Evolutionary conservation across 2,888 invertebrate genomes (phyloP).

Genomic region (Tuberolachnus salignus): DNA sequence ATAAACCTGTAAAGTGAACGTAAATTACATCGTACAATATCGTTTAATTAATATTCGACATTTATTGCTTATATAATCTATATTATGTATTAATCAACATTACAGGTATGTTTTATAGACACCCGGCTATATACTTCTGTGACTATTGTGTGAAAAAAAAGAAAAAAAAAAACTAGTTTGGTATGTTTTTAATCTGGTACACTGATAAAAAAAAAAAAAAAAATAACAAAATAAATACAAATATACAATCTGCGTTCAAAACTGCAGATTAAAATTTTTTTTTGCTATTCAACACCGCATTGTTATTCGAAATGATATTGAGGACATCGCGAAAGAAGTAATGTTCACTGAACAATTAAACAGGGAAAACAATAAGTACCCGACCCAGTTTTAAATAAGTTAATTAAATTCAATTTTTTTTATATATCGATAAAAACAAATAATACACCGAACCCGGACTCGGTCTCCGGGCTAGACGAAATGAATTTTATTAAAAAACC

Average conservation of each 20-base stretch:
- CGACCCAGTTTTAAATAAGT: slow-evolving; percentile 5
- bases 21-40: neutral
- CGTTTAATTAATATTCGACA: neutral
- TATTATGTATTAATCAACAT: neutral
- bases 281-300: too few species aligned
- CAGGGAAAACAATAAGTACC: neutral
- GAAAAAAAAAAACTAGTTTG: neutral
- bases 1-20: neutral
- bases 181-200: neutral
- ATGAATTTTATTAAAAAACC: too few species aligned
- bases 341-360: neutral
- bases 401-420: neutral
- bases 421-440: too few species aligned
- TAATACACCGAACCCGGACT: too few species aligned
- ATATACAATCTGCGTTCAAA: too few species aligned
- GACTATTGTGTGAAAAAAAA: neutral
- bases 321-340: neutral
- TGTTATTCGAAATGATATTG: neutral
- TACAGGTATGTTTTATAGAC: too few species aligned
- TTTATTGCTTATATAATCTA: neutral
- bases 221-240: too few species aligned
- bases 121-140: neutral
- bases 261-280: too few species aligned
- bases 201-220: neutral
- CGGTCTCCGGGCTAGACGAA: too few species aligned